Evolutionary conservation across 2,113 vertebrate species (phyloP).

Genomic region (Nibea albiflora): DNA sequence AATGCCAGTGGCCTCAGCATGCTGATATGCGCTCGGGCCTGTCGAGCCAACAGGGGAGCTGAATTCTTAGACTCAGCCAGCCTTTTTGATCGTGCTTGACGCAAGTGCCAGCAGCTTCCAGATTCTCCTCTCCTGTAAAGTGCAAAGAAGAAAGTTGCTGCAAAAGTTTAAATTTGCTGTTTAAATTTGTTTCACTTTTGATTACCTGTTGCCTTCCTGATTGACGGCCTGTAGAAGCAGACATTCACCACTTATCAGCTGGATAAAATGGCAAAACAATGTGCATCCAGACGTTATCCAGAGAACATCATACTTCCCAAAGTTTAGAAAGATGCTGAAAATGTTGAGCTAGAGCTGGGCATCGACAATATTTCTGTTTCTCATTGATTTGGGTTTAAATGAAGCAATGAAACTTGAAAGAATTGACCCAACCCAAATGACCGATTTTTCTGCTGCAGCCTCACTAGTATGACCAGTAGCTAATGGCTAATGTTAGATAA

Average conservation of each 20-base stretch:
- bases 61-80: conserved; percentile 57
- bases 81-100: conserved; percentile 26
- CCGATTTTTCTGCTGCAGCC: neutral
- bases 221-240: neutral
- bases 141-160: neutral
- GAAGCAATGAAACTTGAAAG: neutral
- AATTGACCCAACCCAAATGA: neutral
- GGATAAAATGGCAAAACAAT: neutral
- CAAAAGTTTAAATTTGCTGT: too few species aligned
- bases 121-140: conserved; percentile 3
- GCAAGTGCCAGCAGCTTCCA: conserved; percentile 20
- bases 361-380: neutral
- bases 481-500: neutral
- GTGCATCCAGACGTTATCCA: neutral
- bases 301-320: neutral
- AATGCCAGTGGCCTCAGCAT: conserved; percentile 55
- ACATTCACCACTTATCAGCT: neutral
- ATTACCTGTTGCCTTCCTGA: neutral
- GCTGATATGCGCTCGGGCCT: conserved; percentile 76
- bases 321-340: neutral
- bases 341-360: too few species aligned
- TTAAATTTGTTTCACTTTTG: too few species aligned
- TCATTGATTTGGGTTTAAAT: neutral
- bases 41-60: conserved; percentile 42
- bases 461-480: neutral